These are phyloP conservation scores for Sphyrna mokarran DNA, from an alignment of 2,113 vertebrate species.

Conservation along the genomic window DNA sequence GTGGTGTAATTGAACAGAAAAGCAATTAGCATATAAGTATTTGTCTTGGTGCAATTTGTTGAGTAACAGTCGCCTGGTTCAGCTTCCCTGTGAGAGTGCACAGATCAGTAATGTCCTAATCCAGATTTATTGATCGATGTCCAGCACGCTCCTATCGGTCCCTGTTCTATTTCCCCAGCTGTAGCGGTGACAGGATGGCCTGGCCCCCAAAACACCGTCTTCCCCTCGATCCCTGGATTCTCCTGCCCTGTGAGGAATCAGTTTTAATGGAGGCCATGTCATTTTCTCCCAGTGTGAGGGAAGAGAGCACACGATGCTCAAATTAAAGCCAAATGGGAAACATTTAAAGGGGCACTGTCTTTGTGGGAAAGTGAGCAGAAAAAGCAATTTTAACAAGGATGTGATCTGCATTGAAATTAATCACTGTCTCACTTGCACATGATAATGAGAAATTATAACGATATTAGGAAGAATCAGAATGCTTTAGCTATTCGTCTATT, in stretches of 20 bases:
- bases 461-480: background rate
- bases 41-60: background rate
- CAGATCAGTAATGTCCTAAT: conserved; percentile 7
- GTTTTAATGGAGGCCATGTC: background rate
- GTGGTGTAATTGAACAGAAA: background rate
- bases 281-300: background rate
- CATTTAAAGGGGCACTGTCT: background rate
- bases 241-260: background rate
- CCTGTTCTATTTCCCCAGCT: conserved; percentile 3
- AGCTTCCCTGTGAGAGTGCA: background rate
- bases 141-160: background rate
- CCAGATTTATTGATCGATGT: background rate
- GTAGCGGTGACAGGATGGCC: background rate
- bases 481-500: background rate
- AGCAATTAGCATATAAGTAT: background rate
- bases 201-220: background rate
- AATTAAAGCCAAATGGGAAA: background rate
- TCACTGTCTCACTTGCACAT: background rate
- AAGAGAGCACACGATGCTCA: background rate
- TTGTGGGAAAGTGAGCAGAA: background rate
- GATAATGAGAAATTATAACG: background rate
- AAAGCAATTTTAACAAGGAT: background rate
- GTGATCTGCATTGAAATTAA: background rate
- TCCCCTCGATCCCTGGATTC: background rate
- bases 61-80: background rate